A percentile compares a stretch with the other conserved stretches of the same genome.
Evolutionary conservation across 2,888 invertebrate genomes (phyloP).

Genomic region (Heteromurus nitidus): DNA sequence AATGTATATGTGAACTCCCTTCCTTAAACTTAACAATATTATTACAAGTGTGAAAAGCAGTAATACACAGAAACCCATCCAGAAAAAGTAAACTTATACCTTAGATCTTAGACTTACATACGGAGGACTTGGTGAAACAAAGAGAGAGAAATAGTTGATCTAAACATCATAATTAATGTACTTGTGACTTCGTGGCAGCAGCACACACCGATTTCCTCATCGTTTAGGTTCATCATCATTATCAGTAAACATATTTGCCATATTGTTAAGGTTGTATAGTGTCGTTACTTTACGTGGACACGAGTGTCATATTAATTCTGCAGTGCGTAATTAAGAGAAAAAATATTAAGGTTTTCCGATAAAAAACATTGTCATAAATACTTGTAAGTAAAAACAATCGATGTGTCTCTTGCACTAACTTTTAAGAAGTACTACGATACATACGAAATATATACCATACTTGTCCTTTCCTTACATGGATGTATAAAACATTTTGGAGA

Average conservation of each 20-base stretch:
- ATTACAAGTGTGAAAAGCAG: constrained; percentile 36
- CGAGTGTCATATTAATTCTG: constrained; percentile 7
- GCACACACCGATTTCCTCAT: constrained; percentile 15
- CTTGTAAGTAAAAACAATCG: not conserved
- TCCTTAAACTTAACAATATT: constrained; percentile 24
- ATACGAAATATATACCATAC: not conserved
- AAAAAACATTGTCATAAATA: not conserved
- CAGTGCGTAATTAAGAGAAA: not conserved
- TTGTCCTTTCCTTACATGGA: not conserved
- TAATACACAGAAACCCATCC: constrained; percentile 60
- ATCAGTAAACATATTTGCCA: constrained; percentile 24
- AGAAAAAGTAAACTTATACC: constrained; percentile 21
- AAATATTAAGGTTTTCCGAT: constrained; percentile 3
- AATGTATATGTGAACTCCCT: constrained; percentile 53
- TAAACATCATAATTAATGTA: too few species aligned
- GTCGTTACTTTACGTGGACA: constrained; percentile 8
- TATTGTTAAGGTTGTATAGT: constrained; percentile 12
- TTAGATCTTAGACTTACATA: constrained; percentile 24
- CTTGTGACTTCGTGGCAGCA: not conserved
- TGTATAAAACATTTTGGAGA: constrained; percentile 12
- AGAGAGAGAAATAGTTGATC: constrained; percentile 6
- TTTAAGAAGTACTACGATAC: not conserved
- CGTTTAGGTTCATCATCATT: constrained; percentile 25
- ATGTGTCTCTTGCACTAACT: constrained; percentile 21
- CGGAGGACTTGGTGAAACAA: constrained; percentile 36